phyloP scores from a whole-genome alignment of 2,797 vertebrate genomes.

The Anguilla obscura region DNA sequence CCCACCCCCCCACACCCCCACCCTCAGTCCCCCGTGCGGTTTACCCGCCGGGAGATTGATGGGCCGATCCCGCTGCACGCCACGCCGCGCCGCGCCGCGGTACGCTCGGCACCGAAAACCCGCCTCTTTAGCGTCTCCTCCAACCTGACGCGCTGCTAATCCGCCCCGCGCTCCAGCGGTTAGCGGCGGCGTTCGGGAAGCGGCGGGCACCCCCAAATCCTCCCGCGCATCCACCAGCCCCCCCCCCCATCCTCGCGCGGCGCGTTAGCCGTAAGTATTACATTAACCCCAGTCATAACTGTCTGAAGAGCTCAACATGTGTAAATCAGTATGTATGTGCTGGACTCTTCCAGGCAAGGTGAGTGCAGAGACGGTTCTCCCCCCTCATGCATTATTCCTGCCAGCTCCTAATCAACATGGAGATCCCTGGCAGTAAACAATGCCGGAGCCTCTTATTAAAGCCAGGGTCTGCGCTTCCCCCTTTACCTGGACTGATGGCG shows the following conservation, averaged over 20 bases:
- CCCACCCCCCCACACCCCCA: background rate
- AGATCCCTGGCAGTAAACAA: slow-evolving; percentile 54
- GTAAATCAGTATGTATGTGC: slow-evolving; percentile 51
- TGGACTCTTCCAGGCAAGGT: slow-evolving; percentile 30
- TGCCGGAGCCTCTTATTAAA: slow-evolving; percentile 43
- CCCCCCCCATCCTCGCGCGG: slow-evolving; percentile 35
- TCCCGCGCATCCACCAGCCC: background rate
- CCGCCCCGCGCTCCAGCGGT: slow-evolving; percentile 60
- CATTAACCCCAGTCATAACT: slow-evolving; percentile 66
- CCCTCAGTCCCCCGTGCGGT: background rate
- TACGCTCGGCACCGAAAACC: background rate
- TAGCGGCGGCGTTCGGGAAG: slow-evolving; percentile 57
- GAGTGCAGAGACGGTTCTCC: slow-evolving; percentile 9
- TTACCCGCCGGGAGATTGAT: background rate
- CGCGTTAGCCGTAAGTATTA: slow-evolving; percentile 69
- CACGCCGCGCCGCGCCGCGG: too few species aligned
- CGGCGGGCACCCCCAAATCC: slow-evolving; percentile 50
- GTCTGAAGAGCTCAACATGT: slow-evolving; percentile 58
- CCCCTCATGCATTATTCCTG: slow-evolving; percentile 47
- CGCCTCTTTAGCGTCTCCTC: slow-evolving; percentile 47
- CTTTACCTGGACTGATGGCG: slow-evolving; percentile 31
- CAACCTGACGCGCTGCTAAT: slow-evolving; percentile 64
- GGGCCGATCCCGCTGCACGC: background rate
- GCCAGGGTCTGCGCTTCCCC: slow-evolving; percentile 36
- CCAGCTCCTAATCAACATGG: slow-evolving; percentile 43